Conservation (phyloP, 2,113 vertebrate species). For the Polypterus senegalus region DNA sequence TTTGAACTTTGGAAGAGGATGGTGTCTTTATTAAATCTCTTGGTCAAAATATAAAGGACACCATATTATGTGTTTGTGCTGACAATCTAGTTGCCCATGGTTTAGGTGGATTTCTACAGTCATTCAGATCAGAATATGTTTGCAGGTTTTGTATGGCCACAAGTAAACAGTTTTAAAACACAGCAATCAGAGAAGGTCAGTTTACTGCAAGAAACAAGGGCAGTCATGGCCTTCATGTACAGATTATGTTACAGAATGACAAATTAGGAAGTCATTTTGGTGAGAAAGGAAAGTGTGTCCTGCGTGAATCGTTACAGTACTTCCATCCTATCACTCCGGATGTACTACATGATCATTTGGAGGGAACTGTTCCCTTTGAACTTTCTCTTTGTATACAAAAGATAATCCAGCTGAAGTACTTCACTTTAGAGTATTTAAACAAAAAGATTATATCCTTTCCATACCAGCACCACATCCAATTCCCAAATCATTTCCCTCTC, state of each 20-base stretch:
- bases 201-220: slow-evolving; percentile 14
- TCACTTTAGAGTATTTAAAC: not conserved
- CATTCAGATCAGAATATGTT: slow-evolving; percentile 3
- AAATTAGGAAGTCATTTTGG: not conserved
- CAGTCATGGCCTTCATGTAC: slow-evolving; percentile 14
- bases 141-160: slow-evolving; percentile 6
- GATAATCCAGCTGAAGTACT: not conserved
- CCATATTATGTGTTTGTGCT: slow-evolving; percentile 18
- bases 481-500: not conserved
- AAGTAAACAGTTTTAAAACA: slow-evolving; percentile 6
- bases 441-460: not conserved
- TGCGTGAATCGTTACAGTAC: slow-evolving; percentile 3
- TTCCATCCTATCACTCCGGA: slow-evolving; percentile 9
- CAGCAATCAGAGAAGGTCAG: slow-evolving; percentile 6
- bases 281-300: slow-evolving; percentile 8
- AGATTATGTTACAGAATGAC: slow-evolving; percentile 2
- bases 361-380: slow-evolving; percentile 23
- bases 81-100: slow-evolving; percentile 22
- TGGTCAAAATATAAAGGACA: slow-evolving; percentile 12
- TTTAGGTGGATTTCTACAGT: slow-evolving; percentile 18
- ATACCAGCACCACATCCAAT: slow-evolving; percentile 1
- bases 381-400: not conserved
- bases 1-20: slow-evolving; percentile 17
- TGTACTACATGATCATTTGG: slow-evolving; percentile 11
- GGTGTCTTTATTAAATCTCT: slow-evolving; percentile 17